These are phyloP conservation scores for Temnothorax curvispinosus DNA, from an alignment of 1,140 invertebrate species.

Conservation along the genomic window DNA sequence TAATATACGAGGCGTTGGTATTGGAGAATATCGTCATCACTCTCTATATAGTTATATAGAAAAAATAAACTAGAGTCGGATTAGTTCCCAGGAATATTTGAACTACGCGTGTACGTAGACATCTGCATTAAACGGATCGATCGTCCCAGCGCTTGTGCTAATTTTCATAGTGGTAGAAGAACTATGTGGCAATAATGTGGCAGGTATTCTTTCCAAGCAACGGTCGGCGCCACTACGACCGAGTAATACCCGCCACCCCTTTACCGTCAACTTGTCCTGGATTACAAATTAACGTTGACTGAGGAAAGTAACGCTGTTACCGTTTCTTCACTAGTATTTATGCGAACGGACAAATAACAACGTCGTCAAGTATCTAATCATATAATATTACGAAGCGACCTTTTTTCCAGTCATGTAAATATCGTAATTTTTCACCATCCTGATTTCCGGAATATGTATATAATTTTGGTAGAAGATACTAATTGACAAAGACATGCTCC, in stretches of 20 bases:
- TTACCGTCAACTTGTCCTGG: constrained; percentile 42
- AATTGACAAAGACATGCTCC: background rate
- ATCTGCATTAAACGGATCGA: constrained; percentile 49
- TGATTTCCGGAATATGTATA: background rate
- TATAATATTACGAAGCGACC: constrained; percentile 15
- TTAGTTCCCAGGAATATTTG: constrained; percentile 46
- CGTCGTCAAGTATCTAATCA: background rate
- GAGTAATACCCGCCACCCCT: background rate
- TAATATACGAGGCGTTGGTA: background rate
- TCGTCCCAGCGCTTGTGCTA: constrained; percentile 18
- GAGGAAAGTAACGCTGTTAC: background rate
- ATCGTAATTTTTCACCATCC: constrained; percentile 6
- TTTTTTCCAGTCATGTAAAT: background rate
- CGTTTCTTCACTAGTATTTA: background rate
- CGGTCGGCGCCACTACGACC: constrained; percentile 33
- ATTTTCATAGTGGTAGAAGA: constrained; percentile 26
- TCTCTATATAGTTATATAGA: background rate
- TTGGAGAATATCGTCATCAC: background rate
- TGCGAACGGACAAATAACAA: too few species aligned
- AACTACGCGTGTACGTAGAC: constrained; percentile 36
- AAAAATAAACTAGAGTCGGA: constrained; percentile 27
- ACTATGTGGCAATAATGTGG: constrained; percentile 36
- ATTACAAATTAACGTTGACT: constrained; percentile 42
- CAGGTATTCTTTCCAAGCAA: constrained; percentile 24
- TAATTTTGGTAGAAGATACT: background rate